Conservation (phyloP, 1,140 invertebrate species). For the Drosophila fuyamai region DNA sequence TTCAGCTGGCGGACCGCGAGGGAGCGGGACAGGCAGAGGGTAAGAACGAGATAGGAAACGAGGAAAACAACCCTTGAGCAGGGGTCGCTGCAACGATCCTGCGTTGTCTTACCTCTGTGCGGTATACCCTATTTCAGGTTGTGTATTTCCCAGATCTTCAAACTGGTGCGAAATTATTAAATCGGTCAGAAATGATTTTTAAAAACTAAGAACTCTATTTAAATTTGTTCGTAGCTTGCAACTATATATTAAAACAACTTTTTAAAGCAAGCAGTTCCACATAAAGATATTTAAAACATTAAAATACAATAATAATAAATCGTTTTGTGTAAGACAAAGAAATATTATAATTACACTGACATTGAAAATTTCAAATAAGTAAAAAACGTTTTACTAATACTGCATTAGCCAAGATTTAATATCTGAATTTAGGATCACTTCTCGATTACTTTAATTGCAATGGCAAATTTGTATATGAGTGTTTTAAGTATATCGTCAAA, state of each 20-base stretch:
- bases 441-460: too few relatives aligned
- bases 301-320: too few relatives aligned
- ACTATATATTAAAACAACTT: background rate
- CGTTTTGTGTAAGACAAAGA: too few relatives aligned
- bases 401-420: too few relatives aligned
- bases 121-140: slow-evolving; percentile 25
- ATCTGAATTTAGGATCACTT: too few relatives aligned
- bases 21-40: background rate
- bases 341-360: too few relatives aligned
- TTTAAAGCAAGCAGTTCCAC: too few relatives aligned
- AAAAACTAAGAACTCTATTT: background rate
- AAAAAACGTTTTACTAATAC: too few relatives aligned
- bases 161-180: background rate
- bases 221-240: background rate
- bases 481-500: too few relatives aligned
- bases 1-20: background rate
- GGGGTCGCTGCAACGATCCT: slow-evolving; percentile 10
- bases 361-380: too few relatives aligned
- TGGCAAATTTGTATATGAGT: too few relatives aligned
- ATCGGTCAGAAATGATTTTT: background rate
- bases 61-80: slow-evolving; percentile 59
- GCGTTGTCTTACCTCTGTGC: slow-evolving; percentile 11
- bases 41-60: background rate
- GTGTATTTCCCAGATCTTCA: background rate
- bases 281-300: too few relatives aligned